Percentiles rank a stretch among this genome's conserved stretches.
phyloP scores from a whole-genome alignment of 2,888 invertebrate species.

The Margaritifera margaritifera region DNA sequence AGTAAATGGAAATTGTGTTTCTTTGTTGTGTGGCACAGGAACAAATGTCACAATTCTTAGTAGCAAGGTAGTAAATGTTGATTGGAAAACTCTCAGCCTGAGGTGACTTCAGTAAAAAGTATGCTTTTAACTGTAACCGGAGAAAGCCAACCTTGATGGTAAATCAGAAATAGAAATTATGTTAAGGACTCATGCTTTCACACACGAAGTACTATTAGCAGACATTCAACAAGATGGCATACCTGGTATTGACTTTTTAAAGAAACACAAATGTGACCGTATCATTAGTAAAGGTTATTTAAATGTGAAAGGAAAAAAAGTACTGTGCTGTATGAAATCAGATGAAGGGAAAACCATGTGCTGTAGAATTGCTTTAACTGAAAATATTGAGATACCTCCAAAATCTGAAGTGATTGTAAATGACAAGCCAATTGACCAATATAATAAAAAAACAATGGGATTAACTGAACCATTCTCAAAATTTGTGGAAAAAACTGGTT shows the following conservation, averaged over 20 bases:
- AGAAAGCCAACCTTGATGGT: slow-evolving; percentile 18
- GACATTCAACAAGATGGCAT: too few species aligned
- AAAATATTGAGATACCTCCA: too few species aligned
- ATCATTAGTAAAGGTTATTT: too few species aligned
- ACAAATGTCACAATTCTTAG: slow-evolving; percentile 16
- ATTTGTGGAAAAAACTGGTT: too few species aligned
- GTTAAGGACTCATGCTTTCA: slow-evolving; percentile 7
- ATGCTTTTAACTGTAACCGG: slow-evolving; percentile 22
- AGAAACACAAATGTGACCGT: too few species aligned
- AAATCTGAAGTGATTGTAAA: too few species aligned
- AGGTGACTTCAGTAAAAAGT: slow-evolving; percentile 5
- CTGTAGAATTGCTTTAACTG: slow-evolving; percentile 1
- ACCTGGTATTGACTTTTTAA: too few species aligned
- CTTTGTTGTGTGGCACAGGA: slow-evolving; percentile 17
- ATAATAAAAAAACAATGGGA: too few species aligned
- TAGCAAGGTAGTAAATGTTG: slow-evolving; percentile 1
- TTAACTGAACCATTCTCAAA: too few species aligned
- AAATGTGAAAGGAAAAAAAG: background rate
- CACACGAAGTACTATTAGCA: background rate
- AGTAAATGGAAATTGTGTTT: slow-evolving; percentile 7
- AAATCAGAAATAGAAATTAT: slow-evolving; percentile 10
- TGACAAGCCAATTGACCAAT: too few species aligned
- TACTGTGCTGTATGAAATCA: background rate
- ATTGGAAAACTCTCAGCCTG: background rate
- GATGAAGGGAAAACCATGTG: background rate